phyloP scores from a whole-genome alignment of 1,140 invertebrate species.

The Luehdorfia chinensis region DNA sequence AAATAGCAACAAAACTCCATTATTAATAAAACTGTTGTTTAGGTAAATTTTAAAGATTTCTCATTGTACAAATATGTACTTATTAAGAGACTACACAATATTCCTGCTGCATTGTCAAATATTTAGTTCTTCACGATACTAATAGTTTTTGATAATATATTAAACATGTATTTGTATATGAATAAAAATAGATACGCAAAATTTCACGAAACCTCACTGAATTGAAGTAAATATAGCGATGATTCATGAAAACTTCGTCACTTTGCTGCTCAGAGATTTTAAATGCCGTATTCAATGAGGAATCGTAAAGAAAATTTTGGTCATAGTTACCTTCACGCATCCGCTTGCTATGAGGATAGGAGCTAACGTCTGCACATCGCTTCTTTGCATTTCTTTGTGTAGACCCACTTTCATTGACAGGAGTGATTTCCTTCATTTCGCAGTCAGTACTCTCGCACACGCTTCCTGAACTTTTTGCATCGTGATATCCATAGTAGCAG shows the following conservation, averaged over 20 bases:
- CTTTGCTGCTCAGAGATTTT: constrained; percentile 19
- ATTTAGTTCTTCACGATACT: not conserved
- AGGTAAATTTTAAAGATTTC: constrained; percentile 15
- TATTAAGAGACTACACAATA: constrained; percentile 19
- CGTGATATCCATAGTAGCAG: constrained; percentile 66
- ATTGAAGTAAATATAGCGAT: constrained; percentile 16
- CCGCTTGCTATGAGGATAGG: constrained; percentile 55
- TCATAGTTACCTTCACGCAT: constrained; percentile 59
- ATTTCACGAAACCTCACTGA: constrained; percentile 48
- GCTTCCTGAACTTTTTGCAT: constrained; percentile 37
- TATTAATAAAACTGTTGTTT: not conserved
- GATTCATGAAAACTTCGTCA: not conserved
- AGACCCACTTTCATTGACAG: constrained; percentile 18
- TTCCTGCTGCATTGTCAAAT: constrained; percentile 38
- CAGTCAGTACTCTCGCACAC: constrained; percentile 39
- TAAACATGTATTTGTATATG: not conserved
- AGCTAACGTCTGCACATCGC: constrained; percentile 51
- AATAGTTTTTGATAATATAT: not conserved
- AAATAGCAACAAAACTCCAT: constrained; percentile 51
- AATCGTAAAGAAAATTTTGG: constrained; percentile 29
- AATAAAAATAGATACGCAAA: constrained; percentile 13
- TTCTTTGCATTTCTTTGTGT: constrained; percentile 43
- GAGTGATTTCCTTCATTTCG: constrained; percentile 52
- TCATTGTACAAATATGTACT: not conserved
- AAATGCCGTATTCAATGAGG: constrained; percentile 51